Evolutionary conservation across 2,797 vertebrate species (phyloP).

Genomic region (Anguilla megastoma): DNA sequence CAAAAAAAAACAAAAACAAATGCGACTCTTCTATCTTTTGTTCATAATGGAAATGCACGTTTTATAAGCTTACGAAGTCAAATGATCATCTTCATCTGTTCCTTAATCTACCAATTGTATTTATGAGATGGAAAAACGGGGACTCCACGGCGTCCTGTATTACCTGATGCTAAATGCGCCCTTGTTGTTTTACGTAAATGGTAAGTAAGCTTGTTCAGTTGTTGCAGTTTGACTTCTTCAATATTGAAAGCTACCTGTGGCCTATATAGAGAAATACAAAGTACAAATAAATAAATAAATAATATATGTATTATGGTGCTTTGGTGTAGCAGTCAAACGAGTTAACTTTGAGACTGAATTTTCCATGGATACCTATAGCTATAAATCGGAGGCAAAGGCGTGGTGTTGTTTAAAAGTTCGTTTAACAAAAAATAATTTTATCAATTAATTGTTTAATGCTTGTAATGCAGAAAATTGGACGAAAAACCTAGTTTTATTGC

Average conservation of each 20-base stretch:
- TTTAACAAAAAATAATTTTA: too few relatives aligned
- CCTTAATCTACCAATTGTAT: constrained; percentile 56
- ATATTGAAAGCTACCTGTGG: not conserved
- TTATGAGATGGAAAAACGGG: constrained; percentile 81
- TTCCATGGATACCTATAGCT: not conserved
- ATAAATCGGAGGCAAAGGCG: not conserved
- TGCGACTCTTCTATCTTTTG: constrained; percentile 22
- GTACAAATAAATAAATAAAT: too few relatives aligned
- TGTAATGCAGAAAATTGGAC: not conserved
- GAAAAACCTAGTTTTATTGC: not conserved
- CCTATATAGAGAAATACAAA: not conserved
- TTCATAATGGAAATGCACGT: constrained; percentile 37
- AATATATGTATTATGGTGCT: not conserved
- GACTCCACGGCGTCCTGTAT: constrained; percentile 74
- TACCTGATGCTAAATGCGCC: constrained; percentile 79
- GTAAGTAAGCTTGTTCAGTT: constrained; percentile 69
- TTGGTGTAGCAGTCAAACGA: not conserved
- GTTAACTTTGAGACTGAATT: not conserved
- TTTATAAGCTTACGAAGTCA: constrained; percentile 47
- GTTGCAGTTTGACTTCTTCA: not conserved
- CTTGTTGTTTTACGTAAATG: constrained; percentile 74
- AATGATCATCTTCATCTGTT: constrained; percentile 53
- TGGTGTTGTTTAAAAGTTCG: too few relatives aligned
- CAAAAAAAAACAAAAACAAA: constrained; percentile 23
- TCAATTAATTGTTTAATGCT: not conserved